Conservation (phyloP, 2,797 vertebrate species). For the Enteromius thamalakanensis region DNA sequence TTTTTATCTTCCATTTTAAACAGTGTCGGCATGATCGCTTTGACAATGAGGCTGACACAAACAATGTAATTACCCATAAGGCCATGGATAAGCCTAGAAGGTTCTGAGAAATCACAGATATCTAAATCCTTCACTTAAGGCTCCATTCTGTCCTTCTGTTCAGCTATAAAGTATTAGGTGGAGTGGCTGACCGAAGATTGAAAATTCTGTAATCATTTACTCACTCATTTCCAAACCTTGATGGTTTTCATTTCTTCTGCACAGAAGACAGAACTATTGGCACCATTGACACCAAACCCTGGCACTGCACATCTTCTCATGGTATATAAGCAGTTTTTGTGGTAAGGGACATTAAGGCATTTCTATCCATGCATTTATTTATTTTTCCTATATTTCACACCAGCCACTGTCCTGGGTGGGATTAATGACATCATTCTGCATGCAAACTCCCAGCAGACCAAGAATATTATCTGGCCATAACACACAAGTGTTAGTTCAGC, state of each 20-base stretch:
- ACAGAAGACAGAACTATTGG: background rate
- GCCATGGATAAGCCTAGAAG: conserved; percentile 45
- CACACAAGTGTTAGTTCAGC: conserved; percentile 98
- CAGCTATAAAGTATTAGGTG: conserved; percentile 8
- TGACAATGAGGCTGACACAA: conserved; percentile 70
- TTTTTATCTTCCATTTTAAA: conserved; percentile 29
- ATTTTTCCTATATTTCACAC: conserved; percentile 88
- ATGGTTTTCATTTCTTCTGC: background rate
- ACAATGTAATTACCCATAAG: conserved; percentile 64
- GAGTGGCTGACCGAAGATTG: background rate
- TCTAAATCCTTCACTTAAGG: conserved; percentile 63
- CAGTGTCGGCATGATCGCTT: conserved; percentile 61
- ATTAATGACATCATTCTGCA: conserved; percentile 99
- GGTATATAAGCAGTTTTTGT: background rate
- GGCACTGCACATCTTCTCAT: background rate
- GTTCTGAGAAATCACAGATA: conserved; percentile 45
- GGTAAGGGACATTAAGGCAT: background rate
- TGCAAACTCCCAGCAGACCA: conserved; percentile 86
- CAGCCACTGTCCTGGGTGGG: conserved; percentile 92
- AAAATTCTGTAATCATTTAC: background rate
- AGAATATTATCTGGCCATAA: conserved; percentile 97
- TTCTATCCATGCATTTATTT: conserved; percentile 96
- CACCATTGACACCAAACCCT: background rate
- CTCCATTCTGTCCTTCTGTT: conserved; percentile 7
- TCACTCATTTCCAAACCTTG: background rate